Conservation (phyloP, 35 echinoderm and acorn worm genomes). For the Antedon bifida region DNA sequence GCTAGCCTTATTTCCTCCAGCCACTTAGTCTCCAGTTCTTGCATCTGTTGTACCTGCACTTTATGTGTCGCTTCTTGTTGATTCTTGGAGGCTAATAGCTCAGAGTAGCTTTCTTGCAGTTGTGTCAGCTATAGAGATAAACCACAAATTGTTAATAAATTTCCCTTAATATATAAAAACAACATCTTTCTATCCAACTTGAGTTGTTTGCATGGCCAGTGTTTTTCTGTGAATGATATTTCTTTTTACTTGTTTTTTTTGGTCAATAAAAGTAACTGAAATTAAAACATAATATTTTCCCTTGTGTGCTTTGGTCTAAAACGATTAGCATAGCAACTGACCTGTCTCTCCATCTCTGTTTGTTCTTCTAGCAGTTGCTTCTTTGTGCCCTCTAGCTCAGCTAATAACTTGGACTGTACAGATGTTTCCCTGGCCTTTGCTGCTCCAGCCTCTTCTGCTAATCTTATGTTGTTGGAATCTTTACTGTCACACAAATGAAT, state of each 20-base stretch:
- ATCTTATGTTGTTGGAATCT: slow-evolving; percentile 38
- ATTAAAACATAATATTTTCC: too few species aligned
- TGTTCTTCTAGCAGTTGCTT: slow-evolving; percentile 34
- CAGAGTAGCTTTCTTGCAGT: slow-evolving; percentile 54
- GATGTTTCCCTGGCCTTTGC: slow-evolving; percentile 53
- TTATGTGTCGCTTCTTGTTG: slow-evolving; percentile 39
- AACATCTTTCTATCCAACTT: too few species aligned
- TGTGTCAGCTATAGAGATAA: slow-evolving; percentile 29
- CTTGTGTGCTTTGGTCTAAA: too few species aligned
- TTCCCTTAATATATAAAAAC: too few species aligned
- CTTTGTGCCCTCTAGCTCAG: slow-evolving; percentile 44
- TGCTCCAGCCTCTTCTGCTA: slow-evolving; percentile 49
- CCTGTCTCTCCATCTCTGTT: slow-evolving; percentile 60
- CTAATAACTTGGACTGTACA: slow-evolving; percentile 37
- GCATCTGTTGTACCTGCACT: slow-evolving; percentile 38
- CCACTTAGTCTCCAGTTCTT: slow-evolving; percentile 28
- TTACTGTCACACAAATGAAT: slow-evolving; percentile 41
- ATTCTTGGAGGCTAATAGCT: slow-evolving; percentile 52
- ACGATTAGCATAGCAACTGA: neutral
- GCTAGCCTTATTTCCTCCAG: slow-evolving; percentile 22
- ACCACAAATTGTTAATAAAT: too few species aligned
- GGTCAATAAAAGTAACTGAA: too few species aligned
- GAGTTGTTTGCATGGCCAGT: too few species aligned
- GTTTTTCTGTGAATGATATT: too few species aligned
- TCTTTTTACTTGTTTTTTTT: too few species aligned